Evolutionary conservation across 1,140 invertebrate genomes (phyloP), one percentile per base, ranked within the genome.

Genomic region (Euura saliciscinereae): DNA sequence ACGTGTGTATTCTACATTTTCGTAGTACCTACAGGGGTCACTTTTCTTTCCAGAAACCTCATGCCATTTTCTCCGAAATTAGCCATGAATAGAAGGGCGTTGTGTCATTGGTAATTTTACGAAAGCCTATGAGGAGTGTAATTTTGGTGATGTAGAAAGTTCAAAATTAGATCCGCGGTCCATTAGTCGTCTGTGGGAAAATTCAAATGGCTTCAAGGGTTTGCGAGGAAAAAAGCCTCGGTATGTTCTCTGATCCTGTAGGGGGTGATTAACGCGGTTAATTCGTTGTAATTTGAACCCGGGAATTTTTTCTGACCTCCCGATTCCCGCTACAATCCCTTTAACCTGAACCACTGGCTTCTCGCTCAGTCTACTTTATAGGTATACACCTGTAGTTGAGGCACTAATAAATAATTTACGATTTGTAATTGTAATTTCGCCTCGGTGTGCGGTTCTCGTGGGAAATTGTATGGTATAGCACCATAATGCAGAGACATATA

Each of bases 191-290:
- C 28, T 28, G 0, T 28, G 28, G 28, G 28, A 28, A 28, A 28
- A 28, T 28, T 28, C 28, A 28, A 28, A 28, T 28, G 28, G 0
- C 28, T 28, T 28, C 28, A 28, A 28, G 28, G 28, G 28, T 28
- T 28, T 28, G 28, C 28, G 28, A 28, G 28, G 28, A 28, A 28
- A 28, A 28, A 28, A 28, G 28, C 28, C 28, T 28, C 28, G 28
- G 28, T 28, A 0, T 28, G 28, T 28, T 28, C 28, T 28, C 28
- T 28, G 28, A 28, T 28, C 28, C 28, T 28, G 28, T 28, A 28
- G 28, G 71, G 74, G 77, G 78, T 80, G 80, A 82, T 80, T 78
- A 79, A 82, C 79, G 71, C 71, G 72, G 74, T 79, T 80, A 78
- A 80, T 82, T 82, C 79, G 79, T 78, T 80, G 77, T 78, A 78